Evolutionary conservation across 2,113 vertebrate genomes (phyloP), one percentile per base, ranked within the genome.

Genomic region (Barbus barbus): DNA sequence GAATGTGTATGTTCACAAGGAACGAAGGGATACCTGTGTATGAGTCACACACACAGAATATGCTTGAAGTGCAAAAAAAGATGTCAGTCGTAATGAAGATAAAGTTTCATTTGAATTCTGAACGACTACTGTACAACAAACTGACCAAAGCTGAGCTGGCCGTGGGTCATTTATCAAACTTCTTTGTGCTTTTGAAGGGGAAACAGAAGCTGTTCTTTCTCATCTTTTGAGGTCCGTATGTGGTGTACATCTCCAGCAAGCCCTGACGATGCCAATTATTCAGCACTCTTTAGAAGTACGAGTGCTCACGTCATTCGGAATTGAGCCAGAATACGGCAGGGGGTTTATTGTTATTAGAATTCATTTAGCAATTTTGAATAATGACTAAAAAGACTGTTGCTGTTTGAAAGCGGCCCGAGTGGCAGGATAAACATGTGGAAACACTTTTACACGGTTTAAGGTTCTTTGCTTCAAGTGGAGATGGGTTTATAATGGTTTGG

Each of bases 161-260:
- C 31, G 31, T 53, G 72, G 53, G 24, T 78, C 84, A 71, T 77
- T 81, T 51, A 75, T 85, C 84, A 81, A 74, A 84, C 51, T 58
- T 56, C 78, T 73, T 22, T 61, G 65, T 65, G 20, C 38, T 71
- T 72, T 48, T 85, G 58, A 72, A 61, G 41, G 51, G 69, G 26
- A 74, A 67, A 38, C 9, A 36, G 24, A 44, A 77, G 56, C 51
- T 65, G 63, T 82, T 81, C 36, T 58, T 24, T 79, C 51, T 77
- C 58, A n/a, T 56, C 28, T 73, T 80, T 84, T 24, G 65, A 73
- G 65, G 65, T 46, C 36, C 41, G 6, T 38, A 26, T 69, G 31
- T 84, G 60, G 48, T 56, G 31, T 26, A 24, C 44, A 74, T 74
- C 84, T 85, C 56, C n/a, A 60, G 9, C 53, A 2, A 33, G 61